Evolutionary conservation across 2,888 invertebrate genomes (phyloP), one percentile per base, ranked within the genome.

Genomic region (Meghimatium bilineatum): DNA sequence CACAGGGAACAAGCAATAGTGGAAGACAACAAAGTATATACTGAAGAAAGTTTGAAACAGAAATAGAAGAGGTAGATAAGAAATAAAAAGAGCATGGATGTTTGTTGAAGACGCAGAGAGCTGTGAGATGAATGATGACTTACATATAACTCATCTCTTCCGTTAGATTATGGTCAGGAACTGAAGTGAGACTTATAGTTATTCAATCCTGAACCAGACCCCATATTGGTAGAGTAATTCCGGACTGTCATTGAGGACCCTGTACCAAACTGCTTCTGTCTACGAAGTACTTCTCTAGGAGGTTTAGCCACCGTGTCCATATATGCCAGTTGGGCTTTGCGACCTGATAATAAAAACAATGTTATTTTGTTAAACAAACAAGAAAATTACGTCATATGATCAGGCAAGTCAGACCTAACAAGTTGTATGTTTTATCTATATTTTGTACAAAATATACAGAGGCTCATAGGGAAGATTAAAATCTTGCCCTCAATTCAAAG

Each of bases 241-340:
- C 71, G 69, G 56, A 49, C 67, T 56, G n/a, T 82, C n/a, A 78
- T 38, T n/a, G 84, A 67, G 67, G 81, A 83, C 0, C 90, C 91
- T 3, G 94, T 94, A 14, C 94, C 94, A 88, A 91, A 90, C 87
- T 89, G 92, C 90, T 96, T 96, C 95, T 98, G 98, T 93, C 96
- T 96, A 82, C 96, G 95, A 26, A 96, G 95, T 67, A 98, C 94
- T 91, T 96, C 96, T 44, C 97, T 95, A 0, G 98, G 98, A 3
- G 98, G 97, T 93, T 98, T 98, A 0, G 96, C 98, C 56, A 96
- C 94, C n/a, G 96, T 95, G 92, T 98, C 97, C 0, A 98, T 96
- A 92, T 97, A 98, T 0, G 98, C 98, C 93, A 98, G 95, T 93
- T 98, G 97, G 0, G 98, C 96, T 92, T 96, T 96, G 86, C 97